Evolutionary conservation across 2,888 invertebrate species (phyloP), one percentile per base, ranked within the genome.

Genomic region (Aphodius granarius): DNA sequence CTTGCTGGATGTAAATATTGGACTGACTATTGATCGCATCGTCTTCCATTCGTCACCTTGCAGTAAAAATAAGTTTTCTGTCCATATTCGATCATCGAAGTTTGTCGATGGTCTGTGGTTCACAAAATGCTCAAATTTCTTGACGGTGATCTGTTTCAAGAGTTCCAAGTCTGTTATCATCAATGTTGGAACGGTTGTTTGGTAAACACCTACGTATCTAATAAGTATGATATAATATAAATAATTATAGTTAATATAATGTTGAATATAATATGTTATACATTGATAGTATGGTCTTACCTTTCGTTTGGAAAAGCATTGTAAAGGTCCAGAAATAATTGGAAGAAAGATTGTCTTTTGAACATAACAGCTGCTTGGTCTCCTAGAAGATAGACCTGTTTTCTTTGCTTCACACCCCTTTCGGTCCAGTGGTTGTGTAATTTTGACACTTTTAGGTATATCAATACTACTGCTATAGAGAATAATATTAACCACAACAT

Each of bases 11-110:
- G 86, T 86, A 77, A 86, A 85, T 3, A 83, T 79, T 13, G 86
- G 86, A 77, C 88, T 89, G 0, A 89, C 76, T 0, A 87, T 87
- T 3, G 84, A 80, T 63, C 88, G 81, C 88, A 89, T 88, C 5
- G 86, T 83, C 4, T 80, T 76, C 85, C 85, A 85, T 78, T 79
- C 76, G 17, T 83, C 79, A 9, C 83, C 84, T 79, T 72, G 76
- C 62, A 80, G 70, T 2, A 78, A 63, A 63, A 81, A 73, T 21
- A 82, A 74, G 72, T 80, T 81, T 63, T 78, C 78, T 17, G 71
- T 78, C 79, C 79, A 81, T 63, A 81, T 19, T 9, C 79, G 79
- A 17, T 82, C 81, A 6, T 80, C 72, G 21, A 82, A 82, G 15
- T 81, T 81, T 15, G 82, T 79, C 13, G 83, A 78, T 18, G 73